These are phyloP conservation scores for Anolis carolinensis DNA, from an alignment of 2,113 vertebrate species.

Conservation along the genomic window DNA sequence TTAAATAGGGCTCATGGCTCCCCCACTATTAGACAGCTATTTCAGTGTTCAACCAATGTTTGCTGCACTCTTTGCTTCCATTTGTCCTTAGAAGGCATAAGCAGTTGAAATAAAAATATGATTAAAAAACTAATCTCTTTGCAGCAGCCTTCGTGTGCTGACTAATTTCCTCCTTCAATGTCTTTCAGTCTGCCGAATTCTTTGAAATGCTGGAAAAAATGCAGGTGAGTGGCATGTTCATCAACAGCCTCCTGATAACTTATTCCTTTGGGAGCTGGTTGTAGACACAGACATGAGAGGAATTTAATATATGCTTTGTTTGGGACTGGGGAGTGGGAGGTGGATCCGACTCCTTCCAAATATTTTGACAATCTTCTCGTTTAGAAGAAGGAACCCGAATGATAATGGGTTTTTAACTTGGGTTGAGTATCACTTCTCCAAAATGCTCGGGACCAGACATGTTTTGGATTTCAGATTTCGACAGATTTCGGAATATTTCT, in stretches of 20 bases:
- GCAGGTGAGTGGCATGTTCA: slow-evolving; percentile 81
- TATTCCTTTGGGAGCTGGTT: neutral
- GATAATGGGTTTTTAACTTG: no score
- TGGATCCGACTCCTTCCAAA: no score
- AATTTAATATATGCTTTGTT: no score
- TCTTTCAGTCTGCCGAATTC: slow-evolving; percentile 89
- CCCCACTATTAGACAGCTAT: neutral
- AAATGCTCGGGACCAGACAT: no score
- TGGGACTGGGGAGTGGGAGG: no score
- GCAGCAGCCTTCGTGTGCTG: neutral
- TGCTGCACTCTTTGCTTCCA: neutral
- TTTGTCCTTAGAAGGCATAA: neutral
- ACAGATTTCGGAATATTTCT: no score
- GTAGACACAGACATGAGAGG: neutral
- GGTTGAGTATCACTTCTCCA: no score
- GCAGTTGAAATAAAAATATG: neutral
- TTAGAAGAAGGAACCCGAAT: no score
- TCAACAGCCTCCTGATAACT: neutral
- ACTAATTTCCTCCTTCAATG: neutral
- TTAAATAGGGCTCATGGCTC: no score
- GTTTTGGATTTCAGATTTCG: no score
- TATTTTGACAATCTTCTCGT: no score
- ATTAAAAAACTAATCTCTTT: neutral
- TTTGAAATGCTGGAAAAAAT: slow-evolving; percentile 93
- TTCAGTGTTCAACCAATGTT: neutral